Conservation (phyloP, 2,888 invertebrate genomes). For the Euzophera pinguis region DNA sequence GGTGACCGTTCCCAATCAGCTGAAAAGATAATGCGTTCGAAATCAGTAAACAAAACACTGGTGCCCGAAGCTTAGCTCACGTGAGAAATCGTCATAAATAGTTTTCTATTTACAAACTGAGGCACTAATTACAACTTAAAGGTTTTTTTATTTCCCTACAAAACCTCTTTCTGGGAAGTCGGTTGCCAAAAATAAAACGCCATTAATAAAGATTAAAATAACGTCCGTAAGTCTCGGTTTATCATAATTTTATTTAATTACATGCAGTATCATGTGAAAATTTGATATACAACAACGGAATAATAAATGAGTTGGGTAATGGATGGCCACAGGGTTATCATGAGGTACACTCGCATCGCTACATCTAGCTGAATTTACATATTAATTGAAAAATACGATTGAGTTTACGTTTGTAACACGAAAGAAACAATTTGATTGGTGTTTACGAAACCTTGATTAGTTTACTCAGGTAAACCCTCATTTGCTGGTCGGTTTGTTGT, state of each 20-base stretch:
- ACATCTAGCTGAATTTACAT: conserved; percentile 31
- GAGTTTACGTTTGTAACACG: conserved; percentile 29
- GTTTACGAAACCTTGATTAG: conserved; percentile 32
- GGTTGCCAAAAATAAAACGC: too few species aligned
- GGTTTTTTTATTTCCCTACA: too few species aligned
- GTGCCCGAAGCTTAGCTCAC: too few species aligned
- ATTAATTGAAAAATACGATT: conserved; percentile 40
- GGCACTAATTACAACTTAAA: too few species aligned
- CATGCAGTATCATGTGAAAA: background rate
- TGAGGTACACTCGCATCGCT: background rate
- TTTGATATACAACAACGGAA: background rate
- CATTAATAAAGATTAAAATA: too few species aligned
- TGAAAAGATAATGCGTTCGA: too few species aligned
- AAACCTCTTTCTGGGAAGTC: too few species aligned
- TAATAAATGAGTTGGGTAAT: conserved; percentile 9
- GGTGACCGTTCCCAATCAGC: too few species aligned
- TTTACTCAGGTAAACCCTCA: conserved; percentile 25
- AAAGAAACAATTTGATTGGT: conserved; percentile 29
- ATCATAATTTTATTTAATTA: background rate
- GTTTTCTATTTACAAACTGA: too few species aligned
- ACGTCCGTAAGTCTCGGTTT: too few species aligned
- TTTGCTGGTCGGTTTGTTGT: conserved; percentile 23
- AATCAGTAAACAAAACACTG: too few species aligned
- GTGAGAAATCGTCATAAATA: too few species aligned
- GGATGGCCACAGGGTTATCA: background rate